Percentiles rank a stretch among this genome's conserved stretches.
These are phyloP conservation scores for Dicentrarchus labrax DNA, from an alignment of 2,113 vertebrate genomes.

Conservation along the genomic window DNA sequence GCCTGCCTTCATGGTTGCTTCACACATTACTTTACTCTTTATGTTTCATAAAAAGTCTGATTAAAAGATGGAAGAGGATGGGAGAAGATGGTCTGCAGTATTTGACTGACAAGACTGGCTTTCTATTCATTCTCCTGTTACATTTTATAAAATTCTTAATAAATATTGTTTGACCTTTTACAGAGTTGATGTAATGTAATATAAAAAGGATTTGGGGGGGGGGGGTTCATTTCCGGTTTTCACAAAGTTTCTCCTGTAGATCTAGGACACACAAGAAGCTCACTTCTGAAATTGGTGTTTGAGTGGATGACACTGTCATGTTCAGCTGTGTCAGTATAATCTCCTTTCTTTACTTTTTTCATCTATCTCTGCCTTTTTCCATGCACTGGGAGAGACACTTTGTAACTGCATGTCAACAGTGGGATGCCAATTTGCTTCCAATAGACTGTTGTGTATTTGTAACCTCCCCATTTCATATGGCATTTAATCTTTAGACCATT, in stretches of 20 bases:
- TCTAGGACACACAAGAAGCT: background rate
- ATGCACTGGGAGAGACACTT: background rate
- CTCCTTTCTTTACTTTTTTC: background rate
- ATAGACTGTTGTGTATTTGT: background rate
- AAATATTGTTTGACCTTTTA: too few relatives aligned
- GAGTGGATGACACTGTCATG: background rate
- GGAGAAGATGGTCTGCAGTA: background rate
- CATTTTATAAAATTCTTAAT: background rate
- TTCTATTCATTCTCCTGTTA: background rate
- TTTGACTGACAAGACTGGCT: background rate
- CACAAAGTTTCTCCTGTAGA: background rate
- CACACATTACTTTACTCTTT: background rate
- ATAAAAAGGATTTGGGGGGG: background rate
- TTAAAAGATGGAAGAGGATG: background rate
- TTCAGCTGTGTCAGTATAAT: background rate
- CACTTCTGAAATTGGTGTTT: background rate
- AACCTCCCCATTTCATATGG: background rate
- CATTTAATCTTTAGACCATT: too few relatives aligned
- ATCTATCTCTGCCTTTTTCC: background rate
- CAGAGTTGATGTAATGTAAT: background rate
- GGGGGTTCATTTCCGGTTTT: background rate
- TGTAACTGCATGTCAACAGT: background rate
- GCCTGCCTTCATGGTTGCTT: background rate
- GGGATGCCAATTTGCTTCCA: background rate
- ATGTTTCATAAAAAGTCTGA: background rate